Evolutionary conservation across 2,888 invertebrate species (phyloP).

Genomic region (Achlya flavicornis): DNA sequence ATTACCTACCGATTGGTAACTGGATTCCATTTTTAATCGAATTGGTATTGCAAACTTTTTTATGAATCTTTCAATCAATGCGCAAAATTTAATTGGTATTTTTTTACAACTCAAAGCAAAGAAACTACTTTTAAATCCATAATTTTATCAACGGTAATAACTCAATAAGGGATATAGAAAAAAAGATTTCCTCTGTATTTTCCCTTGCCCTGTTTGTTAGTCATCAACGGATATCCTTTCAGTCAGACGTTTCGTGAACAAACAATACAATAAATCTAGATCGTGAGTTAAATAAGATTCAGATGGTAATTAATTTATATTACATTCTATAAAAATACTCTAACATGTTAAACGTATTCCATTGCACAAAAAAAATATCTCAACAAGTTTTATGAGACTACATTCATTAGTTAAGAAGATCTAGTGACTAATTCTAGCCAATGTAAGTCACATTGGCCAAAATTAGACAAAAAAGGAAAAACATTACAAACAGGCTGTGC

Average conservation of each 20-base stretch:
- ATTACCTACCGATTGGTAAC: constrained; percentile 38
- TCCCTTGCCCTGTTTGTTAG: too few species aligned
- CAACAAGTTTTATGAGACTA: not conserved
- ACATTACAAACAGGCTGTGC: constrained; percentile 26
- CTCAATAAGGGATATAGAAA: too few species aligned
- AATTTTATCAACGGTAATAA: not conserved
- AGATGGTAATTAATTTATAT: too few species aligned
- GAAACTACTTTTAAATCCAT: not conserved
- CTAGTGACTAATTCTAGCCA: too few species aligned
- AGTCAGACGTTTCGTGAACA: too few species aligned
- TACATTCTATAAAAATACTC: too few species aligned
- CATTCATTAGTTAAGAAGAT: not conserved
- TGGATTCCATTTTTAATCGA: constrained; percentile 37
- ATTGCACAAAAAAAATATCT: not conserved
- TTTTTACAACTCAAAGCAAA: not conserved
- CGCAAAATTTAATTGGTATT: not conserved
- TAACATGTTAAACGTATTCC: not conserved
- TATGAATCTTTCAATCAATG: constrained; percentile 21
- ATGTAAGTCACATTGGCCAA: not conserved
- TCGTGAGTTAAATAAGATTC: too few species aligned
- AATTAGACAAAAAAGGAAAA: not conserved
- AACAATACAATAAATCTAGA: too few species aligned
- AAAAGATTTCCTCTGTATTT: too few species aligned
- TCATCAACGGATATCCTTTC: too few species aligned
- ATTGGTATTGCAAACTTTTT: constrained; percentile 36